phyloP scores from a whole-genome alignment of 2,888 invertebrate genomes.

The Acholoe squamosa region DNA sequence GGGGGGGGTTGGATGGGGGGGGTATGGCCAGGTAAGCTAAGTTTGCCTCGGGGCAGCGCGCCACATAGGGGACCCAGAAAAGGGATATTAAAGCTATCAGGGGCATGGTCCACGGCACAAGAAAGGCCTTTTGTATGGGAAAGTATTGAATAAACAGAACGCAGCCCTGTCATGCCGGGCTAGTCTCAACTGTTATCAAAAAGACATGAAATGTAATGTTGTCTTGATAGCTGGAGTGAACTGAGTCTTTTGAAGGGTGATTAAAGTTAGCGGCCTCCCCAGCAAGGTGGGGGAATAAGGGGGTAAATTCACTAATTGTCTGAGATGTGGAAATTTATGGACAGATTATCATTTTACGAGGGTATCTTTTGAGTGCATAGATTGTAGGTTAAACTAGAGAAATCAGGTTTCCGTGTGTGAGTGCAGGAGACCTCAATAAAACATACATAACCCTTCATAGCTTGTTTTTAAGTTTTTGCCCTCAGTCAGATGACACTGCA shows the following conservation, averaged over 20 bases:
- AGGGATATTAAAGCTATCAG: conserved; percentile 51
- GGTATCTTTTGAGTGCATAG: not conserved
- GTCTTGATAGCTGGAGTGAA: conserved; percentile 6
- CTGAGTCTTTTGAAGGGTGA: not conserved
- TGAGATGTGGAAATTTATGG: not conserved
- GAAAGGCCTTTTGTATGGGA: conserved; percentile 18
- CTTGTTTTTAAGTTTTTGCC: too few species aligned
- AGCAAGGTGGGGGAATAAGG: not conserved
- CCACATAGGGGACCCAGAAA: conserved; percentile 10
- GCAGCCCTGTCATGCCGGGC: conserved; percentile 17
- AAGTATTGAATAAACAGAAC: conserved; percentile 30
- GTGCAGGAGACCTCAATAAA: too few species aligned
- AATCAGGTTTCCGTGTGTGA: not conserved
- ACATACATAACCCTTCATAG: too few species aligned
- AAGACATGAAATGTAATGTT: conserved; percentile 21
- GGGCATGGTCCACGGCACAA: conserved; percentile 26
- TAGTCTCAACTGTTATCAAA: conserved; percentile 37
- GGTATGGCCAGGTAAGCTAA: too few species aligned
- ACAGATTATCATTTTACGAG: conserved; percentile 19
- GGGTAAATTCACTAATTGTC: not conserved
- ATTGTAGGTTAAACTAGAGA: not conserved
- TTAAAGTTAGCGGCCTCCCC: conserved; percentile 17
- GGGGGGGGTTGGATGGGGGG: not conserved
- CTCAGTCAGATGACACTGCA: too few species aligned
- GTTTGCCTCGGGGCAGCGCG: not conserved